Conservation (phyloP, 2,113 vertebrate genomes). For the Tor tambroides region DNA sequence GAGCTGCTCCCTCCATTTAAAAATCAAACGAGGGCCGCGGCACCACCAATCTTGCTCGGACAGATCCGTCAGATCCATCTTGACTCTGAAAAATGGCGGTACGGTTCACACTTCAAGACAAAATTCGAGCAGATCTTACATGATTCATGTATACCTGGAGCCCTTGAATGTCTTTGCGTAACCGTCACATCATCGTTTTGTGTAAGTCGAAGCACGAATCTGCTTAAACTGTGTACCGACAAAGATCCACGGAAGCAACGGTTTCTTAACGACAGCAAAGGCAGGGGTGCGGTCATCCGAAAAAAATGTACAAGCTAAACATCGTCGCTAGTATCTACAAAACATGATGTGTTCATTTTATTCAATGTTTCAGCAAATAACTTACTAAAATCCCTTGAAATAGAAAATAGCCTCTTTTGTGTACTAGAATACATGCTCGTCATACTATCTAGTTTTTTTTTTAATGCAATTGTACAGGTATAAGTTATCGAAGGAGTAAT, state of each 20-base stretch:
- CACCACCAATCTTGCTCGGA: conserved; percentile 66
- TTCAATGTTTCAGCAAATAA: conserved; percentile 75
- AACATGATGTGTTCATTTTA: conserved; percentile 72
- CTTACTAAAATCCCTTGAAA: conserved; percentile 76
- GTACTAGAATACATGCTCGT: conserved; percentile 77
- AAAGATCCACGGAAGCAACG: conserved; percentile 18
- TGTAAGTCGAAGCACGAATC: conserved; percentile 5
- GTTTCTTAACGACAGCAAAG: conserved; percentile 11
- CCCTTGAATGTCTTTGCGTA: background rate
- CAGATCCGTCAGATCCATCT: conserved; percentile 52
- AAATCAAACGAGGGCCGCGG: conserved; percentile 61
- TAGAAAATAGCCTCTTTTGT: conserved; percentile 81
- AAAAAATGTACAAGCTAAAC: conserved; percentile 73
- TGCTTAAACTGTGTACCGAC: conserved; percentile 28
- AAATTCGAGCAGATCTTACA: conserved; percentile 1
- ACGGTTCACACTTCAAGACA: conserved; percentile 16
- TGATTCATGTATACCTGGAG: conserved; percentile 3
- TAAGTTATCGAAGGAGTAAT: conserved; percentile 60
- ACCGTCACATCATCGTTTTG: background rate
- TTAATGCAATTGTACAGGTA: conserved; percentile 71
- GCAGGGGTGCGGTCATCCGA: conserved; percentile 64
- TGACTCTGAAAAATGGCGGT: conserved; percentile 34
- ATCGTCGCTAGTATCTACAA: conserved; percentile 76
- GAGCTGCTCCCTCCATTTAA: conserved; percentile 73
- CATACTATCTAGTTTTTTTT: conserved; percentile 68